phyloP scores from a whole-genome alignment of 2,888 invertebrate genomes.

The Platycnemis pennipes region DNA sequence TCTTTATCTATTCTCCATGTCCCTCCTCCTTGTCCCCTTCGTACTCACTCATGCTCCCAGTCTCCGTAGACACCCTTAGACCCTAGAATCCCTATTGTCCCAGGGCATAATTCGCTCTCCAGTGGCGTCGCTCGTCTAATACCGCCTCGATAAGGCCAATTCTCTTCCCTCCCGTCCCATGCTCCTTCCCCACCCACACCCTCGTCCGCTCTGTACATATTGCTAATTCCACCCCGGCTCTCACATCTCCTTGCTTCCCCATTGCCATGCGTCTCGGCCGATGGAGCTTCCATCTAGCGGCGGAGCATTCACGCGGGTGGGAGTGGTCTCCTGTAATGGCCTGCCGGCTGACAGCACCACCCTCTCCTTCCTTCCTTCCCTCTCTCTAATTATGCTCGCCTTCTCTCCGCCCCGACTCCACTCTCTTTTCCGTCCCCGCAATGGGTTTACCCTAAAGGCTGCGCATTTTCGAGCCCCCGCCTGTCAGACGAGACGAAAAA shows the following conservation, averaged over 20 bases:
- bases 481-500: background rate
- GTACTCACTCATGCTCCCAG: background rate
- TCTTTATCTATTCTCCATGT: too few species aligned
- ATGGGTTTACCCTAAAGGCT: background rate
- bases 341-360: too few species aligned
- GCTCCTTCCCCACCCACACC: background rate
- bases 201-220: background rate
- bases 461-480: background rate
- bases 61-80: background rate
- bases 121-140: background rate
- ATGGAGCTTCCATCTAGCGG: constrained; percentile 4
- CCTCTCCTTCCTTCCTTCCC: too few species aligned
- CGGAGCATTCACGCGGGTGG: background rate
- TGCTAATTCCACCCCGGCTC: background rate
- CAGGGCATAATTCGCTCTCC: background rate
- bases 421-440: background rate
- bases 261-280: background rate
- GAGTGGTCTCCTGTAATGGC: background rate
- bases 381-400: background rate
- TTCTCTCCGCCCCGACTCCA: background rate
- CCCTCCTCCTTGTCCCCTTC: background rate
- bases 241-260: background rate
- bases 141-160: constrained; percentile 10
- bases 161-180: background rate
- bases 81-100: background rate